Base-by-base conservation (phyloP, 2,797 vertebrate genomes). In the Cynopterus sphinx region DNA sequence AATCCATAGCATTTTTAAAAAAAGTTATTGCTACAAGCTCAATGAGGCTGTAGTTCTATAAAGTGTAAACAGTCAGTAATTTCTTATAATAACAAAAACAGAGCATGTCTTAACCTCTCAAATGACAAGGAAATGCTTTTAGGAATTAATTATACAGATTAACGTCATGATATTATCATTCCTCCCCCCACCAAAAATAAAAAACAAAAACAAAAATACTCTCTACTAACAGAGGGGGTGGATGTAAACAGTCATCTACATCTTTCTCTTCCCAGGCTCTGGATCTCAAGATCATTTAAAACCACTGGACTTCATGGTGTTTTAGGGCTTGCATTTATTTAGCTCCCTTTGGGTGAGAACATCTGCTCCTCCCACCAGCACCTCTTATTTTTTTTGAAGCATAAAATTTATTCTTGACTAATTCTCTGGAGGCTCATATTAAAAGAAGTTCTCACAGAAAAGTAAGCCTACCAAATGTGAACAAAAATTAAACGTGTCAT, bases 91-190 rank as follows among this genome's bases (percentile, higher is more conserved):
- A 13, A 88, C 73, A 53, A 53, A 93, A 77, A 10, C 1, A 79
- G 9, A 43, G 6, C 5, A 81, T 22, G 65, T n/a, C 26, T 68
- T 70, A 90, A 83, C 75, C 33, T 84, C 7, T 26, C 3, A 70
- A 9, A 75, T 81, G 78, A 41, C 11, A 92, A 84, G 24, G 3
- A 81, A 41, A 77, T 2, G 2, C 43, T 55, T 67, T 19, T 84
- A 4, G 70, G 53, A 91, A 88, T 70, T 85, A 87, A 46, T 85
- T 78, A 33, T 13, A 55, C 3, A 77, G 11, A 21, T 49, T 92
- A 65, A 90, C 3, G 79, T 87, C 31, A 71, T 79, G 68, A 24
- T 71, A 85, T 51, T 95, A 53, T 91, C 24, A 92, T 63, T 84
- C 19, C 28, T 16, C 41, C 22, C 22, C 21, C 36, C 28, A 4